Evolutionary conservation across 2,888 invertebrate genomes (phyloP).

Genomic region (Acleris sparsana): DNA sequence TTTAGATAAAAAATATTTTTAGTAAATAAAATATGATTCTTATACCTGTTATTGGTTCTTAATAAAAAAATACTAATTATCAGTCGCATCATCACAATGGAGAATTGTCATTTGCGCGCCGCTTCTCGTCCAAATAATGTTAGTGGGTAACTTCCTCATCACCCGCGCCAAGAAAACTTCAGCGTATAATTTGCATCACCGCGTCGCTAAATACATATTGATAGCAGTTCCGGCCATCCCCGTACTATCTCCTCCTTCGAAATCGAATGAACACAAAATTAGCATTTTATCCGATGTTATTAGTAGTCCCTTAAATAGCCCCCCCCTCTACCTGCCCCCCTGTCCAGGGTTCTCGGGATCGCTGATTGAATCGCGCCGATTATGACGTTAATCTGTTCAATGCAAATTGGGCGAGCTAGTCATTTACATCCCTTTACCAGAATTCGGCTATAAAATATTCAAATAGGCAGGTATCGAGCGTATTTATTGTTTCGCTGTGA

Average conservation of each 20-base stretch:
- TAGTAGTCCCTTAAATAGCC: constrained; percentile 69
- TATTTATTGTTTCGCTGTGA: constrained; percentile 32
- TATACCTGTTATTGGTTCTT: no score
- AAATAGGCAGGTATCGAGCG: constrained; percentile 57
- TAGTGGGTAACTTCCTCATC: no score
- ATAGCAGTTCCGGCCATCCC: constrained; percentile 41
- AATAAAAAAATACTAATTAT: no score
- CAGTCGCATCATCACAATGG: no score
- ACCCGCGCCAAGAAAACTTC: constrained; percentile 4
- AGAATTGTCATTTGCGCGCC: no score
- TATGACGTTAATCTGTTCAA: constrained; percentile 83
- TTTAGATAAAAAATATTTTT: no score
- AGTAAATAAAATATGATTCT: no score
- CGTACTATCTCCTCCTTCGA: constrained; percentile 64
- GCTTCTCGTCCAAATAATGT: no score
- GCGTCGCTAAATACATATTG: constrained; percentile 28
- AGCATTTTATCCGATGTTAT: constrained; percentile 81
- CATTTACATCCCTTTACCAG: constrained; percentile 81
- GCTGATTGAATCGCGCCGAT: constrained; percentile 81
- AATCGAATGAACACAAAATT: constrained; percentile 83
- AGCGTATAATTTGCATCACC: constrained; percentile 25
- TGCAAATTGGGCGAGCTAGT: constrained; percentile 81
- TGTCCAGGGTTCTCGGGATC: constrained; percentile 69
- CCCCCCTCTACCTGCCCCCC: constrained; percentile 42
- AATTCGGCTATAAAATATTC: constrained; percentile 76